These are phyloP conservation scores for Platysteira castanea DNA, from an alignment of 2,113 vertebrate species.

Conservation along the genomic window DNA sequence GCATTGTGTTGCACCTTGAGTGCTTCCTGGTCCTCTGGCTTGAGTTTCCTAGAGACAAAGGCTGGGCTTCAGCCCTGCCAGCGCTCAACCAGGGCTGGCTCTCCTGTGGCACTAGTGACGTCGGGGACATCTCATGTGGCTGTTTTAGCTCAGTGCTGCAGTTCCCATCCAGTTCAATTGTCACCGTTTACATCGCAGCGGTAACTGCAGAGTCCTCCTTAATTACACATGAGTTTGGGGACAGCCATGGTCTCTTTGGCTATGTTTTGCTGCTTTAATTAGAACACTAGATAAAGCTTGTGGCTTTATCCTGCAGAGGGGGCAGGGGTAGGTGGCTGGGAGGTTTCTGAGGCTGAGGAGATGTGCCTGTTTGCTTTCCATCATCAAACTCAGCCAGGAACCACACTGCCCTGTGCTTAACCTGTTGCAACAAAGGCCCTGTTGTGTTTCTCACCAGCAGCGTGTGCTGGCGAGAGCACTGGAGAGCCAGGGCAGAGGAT, in stretches of 20 bases:
- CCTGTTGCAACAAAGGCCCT: not conserved
- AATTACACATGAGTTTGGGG: not conserved
- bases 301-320: not conserved
- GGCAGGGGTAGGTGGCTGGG: not conserved
- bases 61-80: not conserved
- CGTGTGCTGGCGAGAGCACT: fast-evolving
- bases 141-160: not conserved
- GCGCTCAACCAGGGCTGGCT: fast-evolving
- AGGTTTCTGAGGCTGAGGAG: not conserved
- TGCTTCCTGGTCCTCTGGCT: not conserved
- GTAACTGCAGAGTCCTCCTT: not conserved
- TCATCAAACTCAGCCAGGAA: not conserved
- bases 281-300: not conserved
- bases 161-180: not conserved
- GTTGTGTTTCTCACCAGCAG: not conserved
- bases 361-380: not conserved
- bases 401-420: not conserved
- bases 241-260: not conserved
- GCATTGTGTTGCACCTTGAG: not conserved
- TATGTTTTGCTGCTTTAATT: not conserved
- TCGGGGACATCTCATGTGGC: fast-evolving
- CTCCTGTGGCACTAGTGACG: fast-evolving
- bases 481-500: not conserved
- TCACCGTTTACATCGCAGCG: fast-evolving
- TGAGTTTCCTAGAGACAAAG: not conserved